A percentile compares a stretch with the other conserved stretches of the same genome.
Evolutionary conservation across 1,140 invertebrate genomes (phyloP).

Genomic region (Zaprionus davidi): DNA sequence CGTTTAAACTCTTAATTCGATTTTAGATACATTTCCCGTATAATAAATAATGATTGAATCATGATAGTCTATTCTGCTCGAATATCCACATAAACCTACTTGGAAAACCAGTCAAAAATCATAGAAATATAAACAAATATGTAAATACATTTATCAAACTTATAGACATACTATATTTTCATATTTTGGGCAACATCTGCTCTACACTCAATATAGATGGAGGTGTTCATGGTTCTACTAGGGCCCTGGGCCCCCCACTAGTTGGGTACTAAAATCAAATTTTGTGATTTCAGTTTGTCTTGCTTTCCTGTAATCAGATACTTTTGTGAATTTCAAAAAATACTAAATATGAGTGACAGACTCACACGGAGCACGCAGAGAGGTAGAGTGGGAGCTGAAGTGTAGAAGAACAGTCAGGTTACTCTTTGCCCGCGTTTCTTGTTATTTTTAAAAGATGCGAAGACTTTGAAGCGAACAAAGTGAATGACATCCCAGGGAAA

Average conservation of each 20-base stretch:
- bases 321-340: constrained; percentile 83
- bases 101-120: background rate
- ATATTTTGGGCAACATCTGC: constrained; percentile 2
- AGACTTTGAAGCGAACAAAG: constrained; percentile 73
- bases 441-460: constrained; percentile 75
- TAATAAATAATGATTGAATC: no score
- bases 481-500: constrained; percentile 74
- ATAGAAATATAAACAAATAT: background rate
- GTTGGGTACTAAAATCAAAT: constrained; percentile 62
- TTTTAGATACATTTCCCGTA: no score
- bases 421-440: constrained; percentile 56
- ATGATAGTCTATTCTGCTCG: no score
- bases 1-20: no score
- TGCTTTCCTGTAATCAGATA: constrained; percentile 82
- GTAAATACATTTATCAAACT: background rate
- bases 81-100: no score
- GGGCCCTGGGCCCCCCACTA: constrained; percentile 50
- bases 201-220: constrained; percentile 43
- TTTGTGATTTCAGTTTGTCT: constrained; percentile 82
- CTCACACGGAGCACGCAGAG: constrained; percentile 46
- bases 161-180: constrained; percentile 15
- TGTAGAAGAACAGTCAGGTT: constrained; percentile 54
- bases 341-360: constrained; percentile 83
- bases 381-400: constrained; percentile 15
- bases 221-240: constrained; percentile 26